Conservation (phyloP, 2,113 vertebrate species). For the Gopherus flavomarginatus region DNA sequence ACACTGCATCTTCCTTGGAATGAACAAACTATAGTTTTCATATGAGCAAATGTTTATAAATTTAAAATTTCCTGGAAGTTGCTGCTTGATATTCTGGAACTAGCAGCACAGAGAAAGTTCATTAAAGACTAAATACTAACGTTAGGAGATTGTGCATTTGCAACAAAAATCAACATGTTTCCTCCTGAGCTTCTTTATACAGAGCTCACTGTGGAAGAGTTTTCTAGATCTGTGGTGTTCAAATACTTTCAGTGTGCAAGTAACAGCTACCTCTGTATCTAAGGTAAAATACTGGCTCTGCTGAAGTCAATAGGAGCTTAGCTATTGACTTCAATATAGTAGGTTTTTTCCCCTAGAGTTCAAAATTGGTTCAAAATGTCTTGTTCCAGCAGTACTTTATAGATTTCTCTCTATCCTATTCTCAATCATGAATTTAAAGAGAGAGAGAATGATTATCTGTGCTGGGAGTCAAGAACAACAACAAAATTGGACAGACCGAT, state of each 20-base stretch:
- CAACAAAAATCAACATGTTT: background rate
- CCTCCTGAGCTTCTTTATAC: background rate
- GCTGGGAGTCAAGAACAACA: background rate
- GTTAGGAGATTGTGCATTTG: background rate
- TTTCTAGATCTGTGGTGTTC: background rate
- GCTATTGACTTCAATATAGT: background rate
- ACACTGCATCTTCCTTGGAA: slow-evolving; percentile 11
- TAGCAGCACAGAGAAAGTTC: background rate
- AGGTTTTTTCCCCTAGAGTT: background rate
- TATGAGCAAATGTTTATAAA: background rate
- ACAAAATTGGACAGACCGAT: background rate
- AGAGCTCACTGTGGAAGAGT: background rate
- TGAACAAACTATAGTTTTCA: slow-evolving; percentile 5
- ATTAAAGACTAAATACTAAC: background rate
- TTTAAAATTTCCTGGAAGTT: background rate
- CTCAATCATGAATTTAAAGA: background rate
- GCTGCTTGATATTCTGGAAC: background rate
- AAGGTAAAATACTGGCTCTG: background rate
- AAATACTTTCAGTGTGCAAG: background rate
- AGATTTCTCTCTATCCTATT: background rate
- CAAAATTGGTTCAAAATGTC: background rate
- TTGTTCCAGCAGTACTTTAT: background rate
- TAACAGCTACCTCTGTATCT: background rate
- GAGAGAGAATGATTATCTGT: background rate
- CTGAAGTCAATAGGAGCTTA: background rate